Percentiles rank a stretch among this genome's conserved stretches.
Evolutionary conservation across 2,113 vertebrate species (phyloP).

Genomic region (Tympanuchus pallidicinctus): DNA sequence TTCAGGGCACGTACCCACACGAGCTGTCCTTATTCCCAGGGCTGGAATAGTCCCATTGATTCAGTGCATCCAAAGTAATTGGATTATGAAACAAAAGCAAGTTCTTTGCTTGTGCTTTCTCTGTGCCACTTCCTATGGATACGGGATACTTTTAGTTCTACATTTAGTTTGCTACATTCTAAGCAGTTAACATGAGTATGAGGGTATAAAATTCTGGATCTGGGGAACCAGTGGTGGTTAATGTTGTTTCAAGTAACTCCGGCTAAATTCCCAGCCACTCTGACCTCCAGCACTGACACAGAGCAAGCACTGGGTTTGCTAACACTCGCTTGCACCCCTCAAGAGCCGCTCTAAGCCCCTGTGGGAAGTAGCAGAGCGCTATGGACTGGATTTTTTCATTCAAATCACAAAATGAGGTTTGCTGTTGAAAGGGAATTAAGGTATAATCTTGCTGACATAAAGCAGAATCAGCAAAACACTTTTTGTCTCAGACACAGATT

Average conservation of each 20-base stretch:
- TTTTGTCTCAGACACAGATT: background rate
- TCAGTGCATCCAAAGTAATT: conserved; percentile 18
- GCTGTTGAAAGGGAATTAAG: background rate
- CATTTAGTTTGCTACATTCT: background rate
- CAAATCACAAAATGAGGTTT: background rate
- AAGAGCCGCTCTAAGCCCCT: background rate
- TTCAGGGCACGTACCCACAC: conserved; percentile 49
- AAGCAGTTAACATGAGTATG: background rate
- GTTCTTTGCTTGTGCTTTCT: conserved; percentile 8
- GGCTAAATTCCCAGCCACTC: background rate
- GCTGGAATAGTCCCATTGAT: conserved; percentile 50
- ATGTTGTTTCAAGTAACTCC: background rate
- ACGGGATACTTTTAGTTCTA: background rate
- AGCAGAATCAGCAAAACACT: background rate
- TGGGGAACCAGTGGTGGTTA: background rate
- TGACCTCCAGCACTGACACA: background rate
- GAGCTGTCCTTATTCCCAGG: conserved; percentile 9
- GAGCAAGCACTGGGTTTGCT: background rate
- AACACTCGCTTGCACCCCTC: background rate
- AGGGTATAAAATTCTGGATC: background rate
- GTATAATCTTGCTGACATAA: background rate
- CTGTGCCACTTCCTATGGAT: background rate
- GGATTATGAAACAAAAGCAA: conserved; percentile 49
- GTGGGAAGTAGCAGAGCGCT: background rate
- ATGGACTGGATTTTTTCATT: background rate